These are phyloP conservation scores for Syngnathus acus DNA, from an alignment of 2,797 vertebrate genomes.

Conservation along the genomic window DNA sequence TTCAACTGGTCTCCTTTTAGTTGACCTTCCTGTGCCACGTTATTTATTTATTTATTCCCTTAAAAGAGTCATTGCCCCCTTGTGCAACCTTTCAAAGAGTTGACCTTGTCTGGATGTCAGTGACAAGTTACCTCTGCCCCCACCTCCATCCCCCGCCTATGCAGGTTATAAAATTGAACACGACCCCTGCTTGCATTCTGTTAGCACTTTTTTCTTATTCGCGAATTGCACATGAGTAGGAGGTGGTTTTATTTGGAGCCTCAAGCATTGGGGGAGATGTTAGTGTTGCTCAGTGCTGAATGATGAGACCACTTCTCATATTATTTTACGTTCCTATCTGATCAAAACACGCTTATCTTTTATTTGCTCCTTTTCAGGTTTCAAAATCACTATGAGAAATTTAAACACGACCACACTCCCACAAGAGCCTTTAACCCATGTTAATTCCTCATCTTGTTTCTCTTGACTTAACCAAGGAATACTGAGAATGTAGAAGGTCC, in stretches of 20 bases:
- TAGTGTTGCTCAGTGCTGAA: conserved; percentile 31
- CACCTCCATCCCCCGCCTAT: neutral
- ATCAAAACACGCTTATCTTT: conserved; percentile 24
- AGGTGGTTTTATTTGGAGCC: neutral
- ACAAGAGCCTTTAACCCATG: conserved; percentile 53
- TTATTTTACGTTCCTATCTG: conserved; percentile 20
- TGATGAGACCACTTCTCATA: conserved; percentile 35
- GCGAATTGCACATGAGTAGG: neutral
- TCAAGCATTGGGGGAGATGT: conserved; percentile 28
- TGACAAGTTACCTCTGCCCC: conserved; percentile 15
- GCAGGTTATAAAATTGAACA: conserved; percentile 28
- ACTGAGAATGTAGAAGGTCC: conserved; percentile 35
- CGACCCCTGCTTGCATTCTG: conserved; percentile 19
- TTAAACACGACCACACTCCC: conserved; percentile 27
- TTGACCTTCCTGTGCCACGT: neutral
- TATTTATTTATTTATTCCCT: conserved; percentile 15
- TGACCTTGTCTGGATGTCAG: conserved; percentile 12
- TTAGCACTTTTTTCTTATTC: conserved; percentile 19
- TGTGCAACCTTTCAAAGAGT: conserved; percentile 6
- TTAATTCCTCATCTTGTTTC: conserved; percentile 64
- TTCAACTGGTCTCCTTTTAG: conserved; percentile 11
- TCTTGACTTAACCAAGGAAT: conserved; percentile 51
- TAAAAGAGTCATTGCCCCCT: neutral
- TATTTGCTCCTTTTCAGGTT: conserved; percentile 22
- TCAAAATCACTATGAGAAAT: conserved; percentile 36